A percentile compares a stretch with the other conserved stretches of the same genome.
Conservation (phyloP, 2,113 vertebrate genomes). For the Bostrychus sinensis region DNA sequence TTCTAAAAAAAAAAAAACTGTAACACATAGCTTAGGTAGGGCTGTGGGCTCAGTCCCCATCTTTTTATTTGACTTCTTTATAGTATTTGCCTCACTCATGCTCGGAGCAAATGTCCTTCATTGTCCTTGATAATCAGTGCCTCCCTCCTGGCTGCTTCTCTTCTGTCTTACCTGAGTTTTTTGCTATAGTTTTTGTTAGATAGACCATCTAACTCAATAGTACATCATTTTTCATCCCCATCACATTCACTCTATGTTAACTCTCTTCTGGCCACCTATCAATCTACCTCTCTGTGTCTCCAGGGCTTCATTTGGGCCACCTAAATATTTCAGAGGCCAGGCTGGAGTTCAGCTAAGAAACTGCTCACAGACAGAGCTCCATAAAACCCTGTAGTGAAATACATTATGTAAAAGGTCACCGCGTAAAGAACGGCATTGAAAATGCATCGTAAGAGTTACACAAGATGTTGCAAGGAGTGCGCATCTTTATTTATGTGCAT, state of each 20-base stretch:
- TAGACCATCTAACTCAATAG: slow-evolving; percentile 11
- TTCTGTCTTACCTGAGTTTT: slow-evolving; percentile 28
- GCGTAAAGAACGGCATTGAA: slow-evolving; percentile 6
- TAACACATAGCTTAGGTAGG: no score
- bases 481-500: no score
- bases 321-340: slow-evolving; percentile 52
- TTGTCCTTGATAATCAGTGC: slow-evolving; percentile 49
- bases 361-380: background rate
- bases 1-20: no score
- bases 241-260: slow-evolving; percentile 3
- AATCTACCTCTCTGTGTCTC: slow-evolving; percentile 10
- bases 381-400: slow-evolving; percentile 27
- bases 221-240: slow-evolving; percentile 6
- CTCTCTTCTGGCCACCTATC: slow-evolving; percentile 27
- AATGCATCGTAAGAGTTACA: slow-evolving; percentile 6
- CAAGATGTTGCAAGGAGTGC: slow-evolving; percentile 1
- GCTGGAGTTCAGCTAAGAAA: slow-evolving; percentile 23
- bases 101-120: slow-evolving; percentile 36
- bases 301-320: slow-evolving; percentile 16
- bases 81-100: slow-evolving; percentile 11
- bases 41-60: slow-evolving; percentile 10
- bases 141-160: slow-evolving; percentile 5
- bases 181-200: slow-evolving; percentile 14
- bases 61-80: slow-evolving; percentile 1
- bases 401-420: slow-evolving; percentile 39